phyloP scores from a whole-genome alignment of 2,113 vertebrate species.

The Psephotus haematonotus region DNA sequence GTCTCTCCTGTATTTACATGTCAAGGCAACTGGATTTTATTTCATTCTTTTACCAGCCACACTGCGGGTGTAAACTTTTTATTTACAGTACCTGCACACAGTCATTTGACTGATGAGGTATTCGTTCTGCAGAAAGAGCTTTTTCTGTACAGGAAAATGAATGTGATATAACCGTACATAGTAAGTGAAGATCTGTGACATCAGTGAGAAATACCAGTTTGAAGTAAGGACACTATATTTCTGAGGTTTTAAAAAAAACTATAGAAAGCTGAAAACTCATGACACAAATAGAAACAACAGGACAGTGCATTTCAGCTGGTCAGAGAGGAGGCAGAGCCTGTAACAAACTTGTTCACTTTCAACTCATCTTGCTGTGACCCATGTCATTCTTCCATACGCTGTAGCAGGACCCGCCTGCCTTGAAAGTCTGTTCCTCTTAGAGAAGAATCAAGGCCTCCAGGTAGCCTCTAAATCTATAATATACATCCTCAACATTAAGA shows the following conservation, averaged over 20 bases:
- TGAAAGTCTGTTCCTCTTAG: neutral
- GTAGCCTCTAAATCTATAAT: neutral
- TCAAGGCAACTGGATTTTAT: neutral
- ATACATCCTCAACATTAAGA: neutral
- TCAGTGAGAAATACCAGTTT: constrained; percentile 3
- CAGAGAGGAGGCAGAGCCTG: neutral
- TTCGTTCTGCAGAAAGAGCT: constrained; percentile 12
- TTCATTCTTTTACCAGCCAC: constrained; percentile 17
- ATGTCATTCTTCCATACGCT: accelerated
- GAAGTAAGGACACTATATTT: neutral
- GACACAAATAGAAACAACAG: neutral
- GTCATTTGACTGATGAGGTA: constrained; percentile 39
- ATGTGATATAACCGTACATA: neutral
- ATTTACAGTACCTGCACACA: constrained; percentile 42
- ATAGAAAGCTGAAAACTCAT: neutral
- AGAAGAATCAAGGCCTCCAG: neutral
- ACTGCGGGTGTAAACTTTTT: constrained; percentile 48
- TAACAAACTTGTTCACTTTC: neutral
- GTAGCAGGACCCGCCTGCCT: neutral
- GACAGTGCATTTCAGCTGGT: neutral
- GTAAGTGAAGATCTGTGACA: constrained; percentile 7
- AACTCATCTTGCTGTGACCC: accelerated
- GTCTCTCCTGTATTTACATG: neutral
- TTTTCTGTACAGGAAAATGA: constrained; percentile 39
- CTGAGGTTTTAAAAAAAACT: neutral